These are phyloP conservation scores for Eudasyphora cyanicolor DNA, from an alignment of 2,888 invertebrate species.

Conservation along the genomic window DNA sequence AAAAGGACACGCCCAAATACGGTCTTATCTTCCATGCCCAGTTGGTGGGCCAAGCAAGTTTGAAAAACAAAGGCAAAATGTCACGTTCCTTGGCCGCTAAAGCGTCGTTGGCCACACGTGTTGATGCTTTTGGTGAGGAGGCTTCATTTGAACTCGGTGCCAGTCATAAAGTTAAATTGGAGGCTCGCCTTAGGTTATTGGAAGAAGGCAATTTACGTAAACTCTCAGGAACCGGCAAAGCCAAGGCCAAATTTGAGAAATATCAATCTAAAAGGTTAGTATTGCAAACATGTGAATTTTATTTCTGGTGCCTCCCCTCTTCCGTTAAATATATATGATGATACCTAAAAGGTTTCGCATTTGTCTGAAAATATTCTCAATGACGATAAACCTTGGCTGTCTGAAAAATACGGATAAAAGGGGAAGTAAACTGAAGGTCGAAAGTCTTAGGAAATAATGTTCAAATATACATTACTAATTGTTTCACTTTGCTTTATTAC, in stretches of 20 bases:
- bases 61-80: conserved; percentile 95
- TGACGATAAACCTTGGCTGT: conserved; percentile 78
- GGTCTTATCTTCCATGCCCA: conserved; percentile 98
- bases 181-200: conserved; percentile 87
- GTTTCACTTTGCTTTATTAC: conserved; percentile 41
- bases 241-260: conserved; percentile 94
- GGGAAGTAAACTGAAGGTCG: conserved; percentile 15
- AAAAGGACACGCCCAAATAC: conserved; percentile 99
- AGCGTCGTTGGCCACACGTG: conserved; percentile 93
- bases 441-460: background rate
- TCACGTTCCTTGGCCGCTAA: conserved; percentile 98
- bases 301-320: conserved; percentile 68
- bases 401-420: conserved; percentile 71
- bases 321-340: too few relatives aligned
- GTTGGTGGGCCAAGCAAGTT: conserved; percentile 92
- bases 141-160: conserved; percentile 90
- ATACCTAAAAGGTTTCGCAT: conserved; percentile 79
- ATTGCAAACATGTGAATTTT: conserved; percentile 1
- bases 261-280: conserved; percentile 85
- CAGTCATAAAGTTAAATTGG: conserved; percentile 93
- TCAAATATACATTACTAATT: background rate
- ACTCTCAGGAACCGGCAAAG: conserved; percentile 94
- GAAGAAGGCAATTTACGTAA: conserved; percentile 92
- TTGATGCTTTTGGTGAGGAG: conserved; percentile 97
- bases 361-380: conserved; percentile 69